Percentiles rank a stretch among this genome's conserved stretches.
phyloP scores from a whole-genome alignment of 1,140 invertebrate species.

The Campoletis sonorensis region DNA sequence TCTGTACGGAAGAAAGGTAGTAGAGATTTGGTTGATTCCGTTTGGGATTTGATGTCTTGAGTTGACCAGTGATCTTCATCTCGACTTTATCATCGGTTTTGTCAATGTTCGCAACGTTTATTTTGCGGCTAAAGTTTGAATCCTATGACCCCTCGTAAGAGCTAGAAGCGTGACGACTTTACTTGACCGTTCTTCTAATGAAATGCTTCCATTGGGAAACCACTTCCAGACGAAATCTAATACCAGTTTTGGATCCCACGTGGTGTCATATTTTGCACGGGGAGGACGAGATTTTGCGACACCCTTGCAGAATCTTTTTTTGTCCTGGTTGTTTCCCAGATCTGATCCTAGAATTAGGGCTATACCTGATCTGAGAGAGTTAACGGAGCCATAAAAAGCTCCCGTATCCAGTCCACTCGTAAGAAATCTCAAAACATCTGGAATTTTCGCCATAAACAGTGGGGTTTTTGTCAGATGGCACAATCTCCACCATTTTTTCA shows the following conservation, averaged over 20 bases:
- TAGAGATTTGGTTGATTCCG: conserved; percentile 28
- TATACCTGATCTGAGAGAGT: conserved; percentile 54
- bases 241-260: conserved; percentile 59
- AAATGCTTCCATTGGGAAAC: conserved; percentile 37
- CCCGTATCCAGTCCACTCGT: conserved; percentile 49
- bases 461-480: neutral
- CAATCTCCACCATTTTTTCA: conserved; percentile 21
- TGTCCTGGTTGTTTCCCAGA: conserved; percentile 49
- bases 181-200: conserved; percentile 45
- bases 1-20: conserved; percentile 38
- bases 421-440: conserved; percentile 47
- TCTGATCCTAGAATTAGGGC: conserved; percentile 47
- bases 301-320: conserved; percentile 59
- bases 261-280: conserved; percentile 53
- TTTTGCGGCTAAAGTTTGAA: conserved; percentile 41
- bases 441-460: neutral
- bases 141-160: conserved; percentile 28
- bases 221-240: conserved; percentile 47
- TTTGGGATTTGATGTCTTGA: conserved; percentile 40
- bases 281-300: conserved; percentile 50
- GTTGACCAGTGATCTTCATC: conserved; percentile 42
- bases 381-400: conserved; percentile 55
- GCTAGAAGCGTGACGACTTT: conserved; percentile 37
- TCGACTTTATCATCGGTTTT: conserved; percentile 6
- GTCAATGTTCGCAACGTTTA: conserved; percentile 41